Percentiles rank a stretch among this genome's conserved stretches.
phyloP scores from a whole-genome alignment of 1,140 invertebrate species.

The Sesamia nonagrioides region DNA sequence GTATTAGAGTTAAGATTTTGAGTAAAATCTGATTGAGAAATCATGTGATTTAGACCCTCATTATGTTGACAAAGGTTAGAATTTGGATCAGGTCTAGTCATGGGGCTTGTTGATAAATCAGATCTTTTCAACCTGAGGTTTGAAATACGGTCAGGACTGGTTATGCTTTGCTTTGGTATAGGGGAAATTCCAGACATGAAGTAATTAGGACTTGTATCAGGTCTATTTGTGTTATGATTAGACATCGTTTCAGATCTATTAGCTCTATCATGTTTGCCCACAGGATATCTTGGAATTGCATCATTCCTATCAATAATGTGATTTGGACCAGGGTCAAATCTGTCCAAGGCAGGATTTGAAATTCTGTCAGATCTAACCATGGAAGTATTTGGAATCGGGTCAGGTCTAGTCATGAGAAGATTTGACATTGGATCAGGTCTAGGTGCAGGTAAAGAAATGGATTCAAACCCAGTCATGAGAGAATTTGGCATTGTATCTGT shows the following conservation, averaged over 20 bases:
- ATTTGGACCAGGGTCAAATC: slow-evolving; percentile 1
- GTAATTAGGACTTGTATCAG: not conserved
- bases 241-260: slow-evolving; percentile 48
- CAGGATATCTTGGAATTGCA: not conserved
- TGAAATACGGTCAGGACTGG: not conserved
- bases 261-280: not conserved
- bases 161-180: slow-evolving; percentile 41
- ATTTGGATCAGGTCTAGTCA: not conserved
- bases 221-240: not conserved
- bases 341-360: not conserved
- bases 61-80: not conserved
- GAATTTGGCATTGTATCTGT: not conserved
- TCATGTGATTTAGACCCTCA: not conserved
- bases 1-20: not conserved
- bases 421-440: slow-evolving; percentile 47
- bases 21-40: not conserved
- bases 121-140: not conserved
- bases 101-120: not conserved
- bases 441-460: not conserved
- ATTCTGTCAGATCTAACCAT: slow-evolving; percentile 3
- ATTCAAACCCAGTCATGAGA: not conserved
- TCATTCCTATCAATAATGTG: not conserved
- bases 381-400: not conserved
- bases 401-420: slow-evolving; percentile 2
- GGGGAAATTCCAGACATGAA: not conserved